phyloP scores from a whole-genome alignment of 1,140 invertebrate species.

The Sitobion miscanthi region DNA sequence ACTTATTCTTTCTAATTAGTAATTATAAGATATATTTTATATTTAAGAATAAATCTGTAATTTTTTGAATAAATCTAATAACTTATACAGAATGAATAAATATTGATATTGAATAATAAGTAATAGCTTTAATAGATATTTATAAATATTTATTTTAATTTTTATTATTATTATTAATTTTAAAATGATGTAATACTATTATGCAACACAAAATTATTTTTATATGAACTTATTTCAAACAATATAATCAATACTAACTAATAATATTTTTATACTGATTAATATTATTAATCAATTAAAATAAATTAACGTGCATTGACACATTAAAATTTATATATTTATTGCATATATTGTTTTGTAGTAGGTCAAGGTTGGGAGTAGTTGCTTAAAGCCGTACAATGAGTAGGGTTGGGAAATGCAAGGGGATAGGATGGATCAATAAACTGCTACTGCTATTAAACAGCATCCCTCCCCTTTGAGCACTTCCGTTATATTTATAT shows the following conservation, averaged over 20 bases:
- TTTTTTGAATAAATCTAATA: neutral
- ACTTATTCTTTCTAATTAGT: no score
- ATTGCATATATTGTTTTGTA: neutral
- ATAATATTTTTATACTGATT: conserved; percentile 31
- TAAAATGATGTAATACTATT: neutral
- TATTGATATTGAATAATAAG: neutral
- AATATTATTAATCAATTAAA: neutral
- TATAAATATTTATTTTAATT: neutral
- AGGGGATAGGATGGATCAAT: conserved; percentile 54
- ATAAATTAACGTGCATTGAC: neutral
- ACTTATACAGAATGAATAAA: neutral
- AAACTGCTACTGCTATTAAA: conserved; percentile 56
- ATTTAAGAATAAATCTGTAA: neutral
- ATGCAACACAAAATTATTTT: neutral
- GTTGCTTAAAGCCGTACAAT: conserved; percentile 43
- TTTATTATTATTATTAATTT: neutral
- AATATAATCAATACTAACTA: conserved; percentile 50
- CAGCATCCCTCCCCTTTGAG: conserved; percentile 51
- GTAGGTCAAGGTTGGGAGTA: conserved; percentile 53
- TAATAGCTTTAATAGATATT: neutral
- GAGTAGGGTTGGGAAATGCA: conserved; percentile 32
- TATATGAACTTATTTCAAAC: neutral
- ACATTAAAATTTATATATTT: neutral
- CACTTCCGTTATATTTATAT: conserved; percentile 29
- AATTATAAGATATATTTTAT: no score